phyloP scores from a whole-genome alignment of 1,140 invertebrate genomes.

The Trichonephila inaurata region DNA sequence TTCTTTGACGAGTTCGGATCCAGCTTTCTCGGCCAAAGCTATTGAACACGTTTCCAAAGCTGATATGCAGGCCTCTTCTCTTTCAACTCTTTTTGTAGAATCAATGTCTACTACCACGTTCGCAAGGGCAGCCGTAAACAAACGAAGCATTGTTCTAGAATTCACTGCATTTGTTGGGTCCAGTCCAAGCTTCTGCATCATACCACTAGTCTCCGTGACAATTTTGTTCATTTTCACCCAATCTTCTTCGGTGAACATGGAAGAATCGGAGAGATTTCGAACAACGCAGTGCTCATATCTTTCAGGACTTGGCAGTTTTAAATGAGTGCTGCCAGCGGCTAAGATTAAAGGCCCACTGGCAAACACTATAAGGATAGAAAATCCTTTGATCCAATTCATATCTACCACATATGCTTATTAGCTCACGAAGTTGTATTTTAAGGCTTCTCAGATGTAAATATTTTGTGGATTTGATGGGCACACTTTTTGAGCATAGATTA shows the following conservation, averaged over 20 bases:
- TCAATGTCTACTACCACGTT: neutral
- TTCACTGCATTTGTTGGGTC: neutral
- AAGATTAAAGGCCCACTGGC: neutral
- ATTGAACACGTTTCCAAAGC: neutral
- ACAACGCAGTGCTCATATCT: conserved; percentile 15
- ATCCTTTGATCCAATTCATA: conserved; percentile 20
- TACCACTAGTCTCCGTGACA: neutral
- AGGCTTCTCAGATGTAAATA: neutral
- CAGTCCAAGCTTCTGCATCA: neutral
- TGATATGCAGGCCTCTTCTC: neutral
- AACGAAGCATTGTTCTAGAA: conserved; percentile 19
- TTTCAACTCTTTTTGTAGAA: no score
- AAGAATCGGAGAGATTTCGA: neutral
- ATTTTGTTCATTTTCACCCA: neutral
- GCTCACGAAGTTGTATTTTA: neutral
- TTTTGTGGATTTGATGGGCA: neutral
- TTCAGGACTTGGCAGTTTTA: neutral
- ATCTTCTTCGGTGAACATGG: conserved; percentile 1
- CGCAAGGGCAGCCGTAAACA: neutral
- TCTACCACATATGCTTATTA: neutral
- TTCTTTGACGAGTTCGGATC: neutral
- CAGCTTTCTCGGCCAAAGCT: neutral
- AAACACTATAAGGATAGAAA: conserved; percentile 12
- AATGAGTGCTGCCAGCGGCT: no score
- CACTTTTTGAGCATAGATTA: conserved; percentile 3